These are phyloP conservation scores for Andrena hattorfiana DNA, from an alignment of 2,888 invertebrate species.

Conservation along the genomic window DNA sequence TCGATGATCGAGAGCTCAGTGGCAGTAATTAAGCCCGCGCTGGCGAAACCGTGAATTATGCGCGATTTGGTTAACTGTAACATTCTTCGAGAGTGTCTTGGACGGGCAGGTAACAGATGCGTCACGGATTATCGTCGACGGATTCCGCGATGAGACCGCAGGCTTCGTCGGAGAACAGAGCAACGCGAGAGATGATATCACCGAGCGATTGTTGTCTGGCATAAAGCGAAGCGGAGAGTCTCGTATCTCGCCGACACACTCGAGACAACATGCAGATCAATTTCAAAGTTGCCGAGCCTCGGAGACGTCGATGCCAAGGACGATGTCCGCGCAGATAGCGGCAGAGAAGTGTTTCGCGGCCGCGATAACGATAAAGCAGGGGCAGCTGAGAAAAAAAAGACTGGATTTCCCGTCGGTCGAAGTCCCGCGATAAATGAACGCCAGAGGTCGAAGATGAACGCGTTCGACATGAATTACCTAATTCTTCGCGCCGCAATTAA, in stretches of 20 bases:
- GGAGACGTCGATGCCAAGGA: slow-evolving; percentile 15
- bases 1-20: too few relatives aligned
- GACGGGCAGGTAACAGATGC: too few relatives aligned
- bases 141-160: background rate
- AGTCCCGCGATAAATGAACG: background rate
- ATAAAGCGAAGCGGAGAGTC: background rate
- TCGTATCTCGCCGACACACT: background rate
- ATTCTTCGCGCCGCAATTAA: background rate
- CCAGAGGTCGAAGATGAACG: background rate
- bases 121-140: background rate
- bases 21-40: too few relatives aligned
- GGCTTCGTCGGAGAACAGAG: background rate
- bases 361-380: slow-evolving; percentile 18
- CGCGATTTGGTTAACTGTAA: too few relatives aligned
- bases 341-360: background rate
- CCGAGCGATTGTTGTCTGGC: background rate
- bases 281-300: slow-evolving; percentile 2
- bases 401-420: background rate
- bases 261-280: slow-evolving; percentile 9
- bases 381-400: background rate
- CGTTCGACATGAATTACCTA: background rate
- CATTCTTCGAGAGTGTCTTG: too few relatives aligned
- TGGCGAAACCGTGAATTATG: too few relatives aligned
- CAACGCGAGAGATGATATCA: background rate
- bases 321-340: background rate